Evolutionary conservation across 2,113 vertebrate species (phyloP).

Genomic region (Acinonyx jubatus): DNA sequence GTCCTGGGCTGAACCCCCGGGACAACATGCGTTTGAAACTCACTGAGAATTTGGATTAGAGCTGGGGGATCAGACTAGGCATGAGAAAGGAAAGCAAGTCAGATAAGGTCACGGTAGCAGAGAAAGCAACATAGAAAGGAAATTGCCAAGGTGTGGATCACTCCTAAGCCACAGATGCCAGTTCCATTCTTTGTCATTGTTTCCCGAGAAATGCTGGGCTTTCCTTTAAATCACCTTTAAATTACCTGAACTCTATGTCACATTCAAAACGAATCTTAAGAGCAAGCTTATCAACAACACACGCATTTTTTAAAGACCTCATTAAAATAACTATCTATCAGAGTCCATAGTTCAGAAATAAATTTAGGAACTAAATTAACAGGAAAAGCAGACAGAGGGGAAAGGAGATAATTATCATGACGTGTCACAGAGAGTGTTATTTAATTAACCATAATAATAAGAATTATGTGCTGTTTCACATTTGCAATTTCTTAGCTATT

Average conservation of each 20-base stretch:
- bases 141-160: neutral
- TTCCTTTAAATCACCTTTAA: conserved; percentile 47
- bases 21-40: neutral
- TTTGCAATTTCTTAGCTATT: conserved; percentile 58
- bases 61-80: neutral
- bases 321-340: conserved; percentile 40
- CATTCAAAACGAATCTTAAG: neutral
- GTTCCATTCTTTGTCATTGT: neutral
- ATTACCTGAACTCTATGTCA: conserved; percentile 41
- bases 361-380: conserved; percentile 67
- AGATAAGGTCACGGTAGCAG: neutral
- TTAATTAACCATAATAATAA: conserved; percentile 62
- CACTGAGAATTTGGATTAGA: fast-evolving
- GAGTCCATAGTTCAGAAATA: conserved; percentile 57
- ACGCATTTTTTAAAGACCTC: conserved; percentile 55
- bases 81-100: neutral
- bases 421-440: conserved; percentile 20
- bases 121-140: neutral
- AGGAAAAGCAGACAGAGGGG: conserved; percentile 47
- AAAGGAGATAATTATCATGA: conserved; percentile 45
- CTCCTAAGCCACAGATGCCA: neutral
- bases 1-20: neutral
- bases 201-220: neutral
- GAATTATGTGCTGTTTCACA: conserved; percentile 39
- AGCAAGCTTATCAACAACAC: neutral